Conservation (phyloP, 2,797 vertebrate species). For the Tolypeutes matacus region DNA sequence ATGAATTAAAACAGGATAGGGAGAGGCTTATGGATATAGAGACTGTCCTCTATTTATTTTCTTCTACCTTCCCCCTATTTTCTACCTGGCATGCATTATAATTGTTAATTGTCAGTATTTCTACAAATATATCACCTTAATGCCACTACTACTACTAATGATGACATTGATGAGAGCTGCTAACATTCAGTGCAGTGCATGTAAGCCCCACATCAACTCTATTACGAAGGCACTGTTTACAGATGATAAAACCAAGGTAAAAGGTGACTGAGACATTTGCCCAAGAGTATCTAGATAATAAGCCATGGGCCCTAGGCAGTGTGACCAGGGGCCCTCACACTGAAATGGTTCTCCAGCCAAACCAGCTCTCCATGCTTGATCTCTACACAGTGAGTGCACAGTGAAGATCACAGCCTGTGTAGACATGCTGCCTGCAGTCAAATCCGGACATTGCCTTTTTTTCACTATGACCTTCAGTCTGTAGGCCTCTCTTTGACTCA, state of each 20-base stretch:
- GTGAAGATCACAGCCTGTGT: neutral
- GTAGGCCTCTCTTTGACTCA: neutral
- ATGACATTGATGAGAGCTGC: neutral
- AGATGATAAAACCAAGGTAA: neutral
- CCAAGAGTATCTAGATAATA: neutral
- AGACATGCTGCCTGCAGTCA: neutral
- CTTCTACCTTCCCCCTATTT: neutral
- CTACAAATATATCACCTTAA: neutral
- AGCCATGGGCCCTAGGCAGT: neutral
- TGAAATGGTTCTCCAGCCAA: fast-evolving
- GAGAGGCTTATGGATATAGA: neutral
- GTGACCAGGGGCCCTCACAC: neutral
- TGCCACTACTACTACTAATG: neutral
- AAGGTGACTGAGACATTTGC: neutral
- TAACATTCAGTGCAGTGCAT: neutral
- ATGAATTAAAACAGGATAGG: neutral
- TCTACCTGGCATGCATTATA: neutral
- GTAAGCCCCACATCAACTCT: neutral
- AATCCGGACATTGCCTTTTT: neutral
- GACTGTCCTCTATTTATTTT: neutral
- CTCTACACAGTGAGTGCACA: too few relatives aligned
- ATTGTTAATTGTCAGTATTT: neutral
- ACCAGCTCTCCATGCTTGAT: neutral
- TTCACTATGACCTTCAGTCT: neutral
- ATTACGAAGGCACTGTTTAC: neutral